Evolutionary conservation across 2,797 vertebrate genomes (phyloP).

Genomic region (Syngnathus rostellatus): DNA sequence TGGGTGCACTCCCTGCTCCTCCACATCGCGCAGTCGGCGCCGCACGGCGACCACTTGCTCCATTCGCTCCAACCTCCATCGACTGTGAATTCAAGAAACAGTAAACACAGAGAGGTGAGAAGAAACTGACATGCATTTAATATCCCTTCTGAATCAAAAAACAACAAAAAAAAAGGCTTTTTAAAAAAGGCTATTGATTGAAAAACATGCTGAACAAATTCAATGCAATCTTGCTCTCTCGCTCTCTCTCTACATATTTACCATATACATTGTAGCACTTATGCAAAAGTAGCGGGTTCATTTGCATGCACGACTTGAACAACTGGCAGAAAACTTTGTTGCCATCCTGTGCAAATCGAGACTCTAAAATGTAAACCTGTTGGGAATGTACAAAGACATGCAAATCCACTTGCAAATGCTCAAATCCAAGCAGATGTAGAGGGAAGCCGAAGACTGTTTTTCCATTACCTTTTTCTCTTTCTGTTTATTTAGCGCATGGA

Average conservation of each 20-base stretch:
- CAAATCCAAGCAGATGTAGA: slow-evolving; percentile 37
- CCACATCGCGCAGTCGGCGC: slow-evolving; percentile 89
- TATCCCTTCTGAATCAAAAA: slow-evolving; percentile 9
- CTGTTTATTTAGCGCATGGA: slow-evolving; percentile 53
- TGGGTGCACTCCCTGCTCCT: slow-evolving; percentile 91
- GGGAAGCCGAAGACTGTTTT: slow-evolving; percentile 35
- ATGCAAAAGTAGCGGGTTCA: slow-evolving; percentile 13
- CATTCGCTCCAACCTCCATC: slow-evolving; percentile 92
- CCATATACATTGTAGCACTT: neutral
- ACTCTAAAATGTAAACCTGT: slow-evolving; percentile 45
- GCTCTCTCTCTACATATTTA: no score
- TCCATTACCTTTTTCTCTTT: slow-evolving; percentile 23
- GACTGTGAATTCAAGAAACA: slow-evolving; percentile 65
- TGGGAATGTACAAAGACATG: slow-evolving; percentile 51
- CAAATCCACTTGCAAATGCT: slow-evolving; percentile 53
- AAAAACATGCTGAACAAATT: slow-evolving; percentile 28
- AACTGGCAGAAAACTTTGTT: slow-evolving; percentile 34
- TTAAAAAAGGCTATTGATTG: slow-evolving; percentile 23
- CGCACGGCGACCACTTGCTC: slow-evolving; percentile 94
- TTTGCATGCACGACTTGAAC: slow-evolving; percentile 37
- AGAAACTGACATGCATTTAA: slow-evolving; percentile 6
- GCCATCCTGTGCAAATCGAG: slow-evolving; percentile 45
- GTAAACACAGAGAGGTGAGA: slow-evolving; percentile 5
- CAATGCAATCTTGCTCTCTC: slow-evolving; percentile 6
- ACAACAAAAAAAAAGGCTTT: neutral